phyloP scores from a whole-genome alignment of 2,113 vertebrate species.

The Rana temporaria region DNA sequence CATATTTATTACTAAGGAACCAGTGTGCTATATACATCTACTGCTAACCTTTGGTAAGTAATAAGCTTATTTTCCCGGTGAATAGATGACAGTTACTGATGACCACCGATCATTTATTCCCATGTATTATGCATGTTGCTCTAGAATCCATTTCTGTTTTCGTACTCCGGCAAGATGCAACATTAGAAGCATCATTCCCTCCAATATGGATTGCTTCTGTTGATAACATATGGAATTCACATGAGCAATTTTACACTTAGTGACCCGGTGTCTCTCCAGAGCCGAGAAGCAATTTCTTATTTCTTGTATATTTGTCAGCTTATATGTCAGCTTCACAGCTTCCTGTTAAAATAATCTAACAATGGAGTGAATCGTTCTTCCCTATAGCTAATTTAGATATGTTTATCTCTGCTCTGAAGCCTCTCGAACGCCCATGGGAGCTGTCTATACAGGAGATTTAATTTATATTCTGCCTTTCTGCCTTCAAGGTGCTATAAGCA shows the following conservation, averaged over 20 bases:
- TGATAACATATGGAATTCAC: slow-evolving; percentile 43
- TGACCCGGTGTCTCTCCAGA: slow-evolving; percentile 36
- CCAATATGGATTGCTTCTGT: slow-evolving; percentile 19
- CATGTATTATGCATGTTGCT: neutral
- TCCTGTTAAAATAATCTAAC: slow-evolving; percentile 53
- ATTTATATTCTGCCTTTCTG: slow-evolving; percentile 41
- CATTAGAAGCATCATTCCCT: slow-evolving; percentile 1
- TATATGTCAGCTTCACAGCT: slow-evolving; percentile 43
- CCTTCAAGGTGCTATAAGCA: slow-evolving; percentile 28
- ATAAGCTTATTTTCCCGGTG: neutral
- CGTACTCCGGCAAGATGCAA: neutral
- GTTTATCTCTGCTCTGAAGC: slow-evolving; percentile 37
- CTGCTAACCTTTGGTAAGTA: no score
- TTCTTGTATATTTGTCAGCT: slow-evolving; percentile 47
- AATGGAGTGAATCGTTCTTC: slow-evolving; percentile 25
- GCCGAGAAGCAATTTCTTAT: slow-evolving; percentile 46
- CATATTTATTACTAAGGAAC: no score
- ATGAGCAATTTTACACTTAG: slow-evolving; percentile 44
- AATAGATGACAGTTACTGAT: neutral
- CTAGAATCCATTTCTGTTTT: neutral
- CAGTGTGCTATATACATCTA: no score
- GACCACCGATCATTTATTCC: neutral
- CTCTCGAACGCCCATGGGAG: slow-evolving; percentile 13
- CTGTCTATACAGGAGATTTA: slow-evolving; percentile 22
- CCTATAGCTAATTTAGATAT: slow-evolving; percentile 49